These are phyloP conservation scores for Drosophila vallismaia DNA, from an alignment of 2,888 invertebrate genomes.

Conservation along the genomic window DNA sequence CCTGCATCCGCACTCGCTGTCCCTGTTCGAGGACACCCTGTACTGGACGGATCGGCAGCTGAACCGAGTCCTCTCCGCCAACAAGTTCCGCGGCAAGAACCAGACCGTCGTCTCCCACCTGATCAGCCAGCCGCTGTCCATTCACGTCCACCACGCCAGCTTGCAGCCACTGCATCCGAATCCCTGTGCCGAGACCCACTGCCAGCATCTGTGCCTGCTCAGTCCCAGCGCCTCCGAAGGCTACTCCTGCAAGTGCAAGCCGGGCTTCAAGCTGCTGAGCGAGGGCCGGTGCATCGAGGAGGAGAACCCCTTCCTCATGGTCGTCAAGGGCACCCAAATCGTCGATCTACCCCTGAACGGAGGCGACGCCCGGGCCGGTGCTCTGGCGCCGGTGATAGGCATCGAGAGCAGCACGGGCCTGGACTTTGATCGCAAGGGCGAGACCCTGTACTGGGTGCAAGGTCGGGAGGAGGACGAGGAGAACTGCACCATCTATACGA, in stretches of 20 bases:
- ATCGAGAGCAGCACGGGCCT: slow-evolving; percentile 94
- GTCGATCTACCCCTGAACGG: slow-evolving; percentile 92
- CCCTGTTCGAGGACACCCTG: slow-evolving; percentile 97
- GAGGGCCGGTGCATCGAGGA: slow-evolving; percentile 92
- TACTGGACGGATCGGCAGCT: slow-evolving; percentile 98
- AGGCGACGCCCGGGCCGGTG: slow-evolving; percentile 90
- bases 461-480: slow-evolving; percentile 90
- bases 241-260: slow-evolving; percentile 95
- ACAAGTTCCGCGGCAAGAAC: slow-evolving; percentile 95
- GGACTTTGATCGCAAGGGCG: slow-evolving; percentile 95
- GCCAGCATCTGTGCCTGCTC: slow-evolving; percentile 96
- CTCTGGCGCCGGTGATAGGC: slow-evolving; percentile 94
- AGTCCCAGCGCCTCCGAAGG: slow-evolving; percentile 89
- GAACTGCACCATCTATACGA: slow-evolving; percentile 93
- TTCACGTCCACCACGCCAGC: slow-evolving; percentile 97
- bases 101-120: slow-evolving; percentile 97
- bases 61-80: slow-evolving; percentile 94
- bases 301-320: slow-evolving; percentile 94
- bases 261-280: slow-evolving; percentile 89
- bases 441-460: slow-evolving; percentile 94
- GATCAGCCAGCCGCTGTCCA: slow-evolving; percentile 96
- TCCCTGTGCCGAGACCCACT: slow-evolving; percentile 90
- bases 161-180: slow-evolving; percentile 92
- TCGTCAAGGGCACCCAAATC: slow-evolving; percentile 94
- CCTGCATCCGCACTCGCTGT: slow-evolving; percentile 96